Base-by-base conservation (phyloP, 2,797 vertebrate species). In the Anas bahamensis region DNA sequence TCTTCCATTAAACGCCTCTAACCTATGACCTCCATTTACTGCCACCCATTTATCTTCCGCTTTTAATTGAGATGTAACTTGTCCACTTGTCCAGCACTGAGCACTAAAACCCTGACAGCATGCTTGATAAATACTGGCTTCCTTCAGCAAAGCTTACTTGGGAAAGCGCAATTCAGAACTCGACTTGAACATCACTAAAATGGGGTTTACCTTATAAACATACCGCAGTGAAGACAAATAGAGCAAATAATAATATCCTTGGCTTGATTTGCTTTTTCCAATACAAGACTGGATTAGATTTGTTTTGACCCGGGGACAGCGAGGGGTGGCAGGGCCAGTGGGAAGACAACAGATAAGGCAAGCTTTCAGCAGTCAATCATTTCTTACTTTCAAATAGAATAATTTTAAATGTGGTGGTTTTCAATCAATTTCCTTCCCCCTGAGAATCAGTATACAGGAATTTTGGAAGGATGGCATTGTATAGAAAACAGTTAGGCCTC, bases 1-100 rank as follows among this genome's bases (percentile, higher is more conserved):
- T 96, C 95, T 97, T 95, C 94, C 94, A 96, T 97, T 97, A 98
- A 97, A 96, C 60, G 87, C 81, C 64, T 90, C 94, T 97, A 86
- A 97, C 97, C 95, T 83, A 69, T 90, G 95, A 97, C 95, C 94
- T 83, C 76, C 90, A 87, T 85, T 85, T 92, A 64, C 90, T 59
- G 74, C 60, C 85, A 88, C 29, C 65, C 90, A 96, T 97, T 97
- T 93, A 93, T 97, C 93, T 97, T 95, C 73, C 24, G 23, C 76
- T 91, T 65, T 82, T 98, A 97, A 98, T 84, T 97, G 97, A 97
- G 94, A 97, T 86, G 95, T 89, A 97, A 93, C 6, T 19, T 94
- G 93, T 80, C 89, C 92, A 83, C 88, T 95, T 94, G 90, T 88
- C 95, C 95, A 88, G 89, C 0, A 0, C 11, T 83, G 79, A 94